phyloP scores from a whole-genome alignment of 2,888 invertebrate genomes.

The Tridacna crocea region DNA sequence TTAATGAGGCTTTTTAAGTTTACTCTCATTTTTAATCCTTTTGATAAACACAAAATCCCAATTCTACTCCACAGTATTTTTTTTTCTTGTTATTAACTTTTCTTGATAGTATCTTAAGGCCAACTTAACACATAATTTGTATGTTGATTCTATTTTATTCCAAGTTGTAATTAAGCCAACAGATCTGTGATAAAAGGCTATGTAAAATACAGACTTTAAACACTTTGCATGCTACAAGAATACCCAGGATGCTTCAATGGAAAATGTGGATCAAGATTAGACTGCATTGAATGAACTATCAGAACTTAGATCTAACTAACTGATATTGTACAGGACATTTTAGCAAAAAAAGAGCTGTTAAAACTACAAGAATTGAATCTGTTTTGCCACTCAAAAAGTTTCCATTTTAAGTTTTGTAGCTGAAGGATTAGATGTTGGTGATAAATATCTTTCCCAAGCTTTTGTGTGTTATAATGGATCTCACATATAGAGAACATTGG shows the following conservation, averaged over 20 bases:
- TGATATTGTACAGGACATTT: no score
- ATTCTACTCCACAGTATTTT: neutral
- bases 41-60: slow-evolving; percentile 1
- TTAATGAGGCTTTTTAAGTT: neutral
- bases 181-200: slow-evolving; percentile 14
- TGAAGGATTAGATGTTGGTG: neutral
- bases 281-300: no score
- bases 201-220: no score
- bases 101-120: neutral
- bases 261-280: no score
- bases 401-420: neutral
- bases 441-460: neutral
- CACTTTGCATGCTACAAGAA: no score
- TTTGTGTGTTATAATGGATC: slow-evolving; percentile 16
- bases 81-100: neutral
- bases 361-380: no score
- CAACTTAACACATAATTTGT: slow-evolving; percentile 7
- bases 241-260: no score
- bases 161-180: slow-evolving; percentile 21
- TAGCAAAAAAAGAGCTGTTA: no score
- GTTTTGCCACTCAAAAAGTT: no score
- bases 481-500: neutral
- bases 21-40: slow-evolving; percentile 8
- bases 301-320: no score
- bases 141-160: slow-evolving; percentile 11